phyloP scores from a whole-genome alignment of 2,888 invertebrate genomes.

The Notodonta ziczac region DNA sequence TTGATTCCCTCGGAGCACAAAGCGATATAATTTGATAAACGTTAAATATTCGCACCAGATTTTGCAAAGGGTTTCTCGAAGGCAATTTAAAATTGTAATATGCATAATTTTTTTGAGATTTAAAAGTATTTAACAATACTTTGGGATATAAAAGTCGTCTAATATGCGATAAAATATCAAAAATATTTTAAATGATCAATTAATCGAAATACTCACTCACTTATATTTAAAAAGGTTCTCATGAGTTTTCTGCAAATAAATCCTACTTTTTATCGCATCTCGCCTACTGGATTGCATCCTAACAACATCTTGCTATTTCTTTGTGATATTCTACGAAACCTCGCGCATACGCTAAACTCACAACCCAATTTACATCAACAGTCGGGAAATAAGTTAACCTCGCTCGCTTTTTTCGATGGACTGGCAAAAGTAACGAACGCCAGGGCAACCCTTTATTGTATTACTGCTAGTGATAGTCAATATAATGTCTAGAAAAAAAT shows the following conservation, averaged over 20 bases:
- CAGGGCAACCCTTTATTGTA: not conserved
- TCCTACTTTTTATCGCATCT: not conserved
- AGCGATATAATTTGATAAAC: constrained; percentile 11
- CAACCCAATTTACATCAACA: constrained; percentile 27
- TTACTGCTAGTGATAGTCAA: no score
- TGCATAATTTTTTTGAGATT: not conserved
- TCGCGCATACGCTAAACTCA: constrained; percentile 10
- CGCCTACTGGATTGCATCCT: constrained; percentile 8
- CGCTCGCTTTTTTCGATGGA: constrained; percentile 39
- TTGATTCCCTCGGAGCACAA: constrained; percentile 3
- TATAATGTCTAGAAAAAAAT: no score
- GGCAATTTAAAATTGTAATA: not conserved
- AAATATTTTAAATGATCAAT: no score
- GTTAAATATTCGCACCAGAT: not conserved
- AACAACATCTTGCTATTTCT: constrained; percentile 23
- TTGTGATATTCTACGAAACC: constrained; percentile 43
- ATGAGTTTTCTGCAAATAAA: no score
- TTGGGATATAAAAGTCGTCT: no score
- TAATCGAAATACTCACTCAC: no score
- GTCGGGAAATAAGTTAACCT: constrained; percentile 43
- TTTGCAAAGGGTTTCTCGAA: not conserved
- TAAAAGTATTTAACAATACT: no score
- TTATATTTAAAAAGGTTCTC: no score
- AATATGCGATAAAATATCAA: no score
- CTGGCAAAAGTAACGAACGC: constrained; percentile 27